phyloP scores from a whole-genome alignment of 2,888 invertebrate genomes.

The Carterocephalus palaemon region DNA sequence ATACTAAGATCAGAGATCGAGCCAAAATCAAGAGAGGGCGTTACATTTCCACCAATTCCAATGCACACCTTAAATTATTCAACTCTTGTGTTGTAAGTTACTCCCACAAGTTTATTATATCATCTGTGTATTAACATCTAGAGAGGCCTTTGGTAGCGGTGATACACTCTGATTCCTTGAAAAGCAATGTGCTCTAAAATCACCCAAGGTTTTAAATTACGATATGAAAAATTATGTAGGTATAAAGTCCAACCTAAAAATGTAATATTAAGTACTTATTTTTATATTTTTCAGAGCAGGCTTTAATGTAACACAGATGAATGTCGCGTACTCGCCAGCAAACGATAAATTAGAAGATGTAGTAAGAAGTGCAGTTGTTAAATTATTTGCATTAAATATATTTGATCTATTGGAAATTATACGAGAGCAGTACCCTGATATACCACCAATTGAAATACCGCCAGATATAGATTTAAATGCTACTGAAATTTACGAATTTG shows the following conservation, averaged over 20 bases:
- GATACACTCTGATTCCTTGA: too few relatives aligned
- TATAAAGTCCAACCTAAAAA: too few relatives aligned
- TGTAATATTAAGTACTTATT: neutral
- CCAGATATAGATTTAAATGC: constrained; percentile 36
- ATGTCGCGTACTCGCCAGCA: constrained; percentile 71
- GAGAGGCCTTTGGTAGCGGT: too few relatives aligned
- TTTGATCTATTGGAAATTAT: constrained; percentile 51
- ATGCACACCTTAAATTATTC: constrained; percentile 43
- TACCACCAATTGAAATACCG: constrained; percentile 37
- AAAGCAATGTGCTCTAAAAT: too few relatives aligned
- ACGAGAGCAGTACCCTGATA: constrained; percentile 37
- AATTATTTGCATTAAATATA: constrained; percentile 46
- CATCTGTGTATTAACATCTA: too few relatives aligned
- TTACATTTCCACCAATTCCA: constrained; percentile 46
- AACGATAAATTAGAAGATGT: constrained; percentile 59
- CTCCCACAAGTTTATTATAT: too few relatives aligned
- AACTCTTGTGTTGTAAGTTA: constrained; percentile 52
- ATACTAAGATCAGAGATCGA: constrained; percentile 83
- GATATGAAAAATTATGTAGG: too few relatives aligned
- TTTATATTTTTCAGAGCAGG: constrained; percentile 45
- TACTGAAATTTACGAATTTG: constrained; percentile 42
- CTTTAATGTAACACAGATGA: constrained; percentile 49
- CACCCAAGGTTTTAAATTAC: too few relatives aligned
- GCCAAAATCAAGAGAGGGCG: constrained; percentile 54
- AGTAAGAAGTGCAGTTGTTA: constrained; percentile 47